Percentiles rank a stretch among this genome's conserved stretches.
Conservation (phyloP, 2,888 invertebrate genomes). For the Melolontha melolontha region DNA sequence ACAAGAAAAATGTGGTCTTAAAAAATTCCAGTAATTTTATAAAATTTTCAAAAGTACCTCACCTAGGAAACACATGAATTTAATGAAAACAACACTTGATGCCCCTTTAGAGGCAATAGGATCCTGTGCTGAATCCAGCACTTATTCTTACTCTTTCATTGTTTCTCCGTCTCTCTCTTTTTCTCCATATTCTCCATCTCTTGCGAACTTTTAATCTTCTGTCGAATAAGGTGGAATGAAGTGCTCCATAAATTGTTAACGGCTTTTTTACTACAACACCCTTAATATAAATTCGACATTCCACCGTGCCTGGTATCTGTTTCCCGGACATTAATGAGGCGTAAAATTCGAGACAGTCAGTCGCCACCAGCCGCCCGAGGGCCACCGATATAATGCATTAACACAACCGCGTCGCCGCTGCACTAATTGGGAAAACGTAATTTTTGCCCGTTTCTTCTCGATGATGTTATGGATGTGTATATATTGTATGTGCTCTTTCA, state of each 20-base stretch:
- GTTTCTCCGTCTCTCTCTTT: conserved; percentile 2
- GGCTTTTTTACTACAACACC: conserved; percentile 45
- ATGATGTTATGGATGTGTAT: background rate
- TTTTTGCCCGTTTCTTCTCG: conserved; percentile 21
- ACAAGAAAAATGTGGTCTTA: too few species aligned
- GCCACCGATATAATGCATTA: conserved; percentile 10
- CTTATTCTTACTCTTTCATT: background rate
- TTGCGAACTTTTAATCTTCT: conserved; percentile 50
- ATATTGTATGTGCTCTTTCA: too few species aligned
- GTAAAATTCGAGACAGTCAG: conserved; percentile 42
- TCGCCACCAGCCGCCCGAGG: conserved; percentile 29
- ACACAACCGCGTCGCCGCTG: conserved; percentile 4
- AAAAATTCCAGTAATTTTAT: too few species aligned
- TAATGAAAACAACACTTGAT: too few species aligned
- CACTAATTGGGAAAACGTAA: conserved; percentile 42
- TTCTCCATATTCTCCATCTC: conserved; percentile 24
- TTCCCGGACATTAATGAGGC: conserved; percentile 43
- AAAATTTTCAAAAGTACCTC: too few species aligned
- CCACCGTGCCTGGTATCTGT: conserved; percentile 39
- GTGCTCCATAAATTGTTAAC: conserved; percentile 54
- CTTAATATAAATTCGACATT: conserved; percentile 40
- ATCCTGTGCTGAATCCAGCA: too few species aligned
- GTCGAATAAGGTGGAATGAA: conserved; percentile 50
- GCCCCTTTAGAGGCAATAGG: too few species aligned
- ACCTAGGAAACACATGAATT: too few species aligned